These are phyloP conservation scores for Regulus satrapa DNA, from an alignment of 2,113 vertebrate species.

Conservation along the genomic window DNA sequence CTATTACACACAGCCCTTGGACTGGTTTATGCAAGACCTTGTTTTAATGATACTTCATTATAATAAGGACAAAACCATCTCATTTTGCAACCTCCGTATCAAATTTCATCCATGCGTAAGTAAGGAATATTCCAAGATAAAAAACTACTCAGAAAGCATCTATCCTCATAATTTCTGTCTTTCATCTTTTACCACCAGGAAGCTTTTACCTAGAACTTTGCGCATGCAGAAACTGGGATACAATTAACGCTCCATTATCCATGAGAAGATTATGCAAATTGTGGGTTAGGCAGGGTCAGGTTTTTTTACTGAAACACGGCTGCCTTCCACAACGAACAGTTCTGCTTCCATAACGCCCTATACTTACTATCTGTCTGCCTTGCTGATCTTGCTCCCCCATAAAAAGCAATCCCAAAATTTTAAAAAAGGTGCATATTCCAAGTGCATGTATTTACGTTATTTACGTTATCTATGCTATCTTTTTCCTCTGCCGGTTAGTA, in stretches of 20 bases:
- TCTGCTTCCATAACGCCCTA: neutral
- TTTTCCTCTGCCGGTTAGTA: neutral
- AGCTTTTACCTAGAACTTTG: neutral
- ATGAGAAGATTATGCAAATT: slow-evolving; percentile 20
- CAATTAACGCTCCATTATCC: neutral
- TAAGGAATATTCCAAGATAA: neutral
- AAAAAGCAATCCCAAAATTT: neutral
- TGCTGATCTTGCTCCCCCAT: neutral
- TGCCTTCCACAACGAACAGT: neutral
- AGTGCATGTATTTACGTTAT: neutral
- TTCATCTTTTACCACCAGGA: neutral
- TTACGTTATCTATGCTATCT: neutral
- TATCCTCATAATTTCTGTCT: neutral
- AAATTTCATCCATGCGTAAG: neutral
- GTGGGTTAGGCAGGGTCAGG: neutral
- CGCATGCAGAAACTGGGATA: neutral
- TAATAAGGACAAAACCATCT: neutral
- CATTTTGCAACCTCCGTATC: neutral
- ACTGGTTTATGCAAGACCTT: neutral
- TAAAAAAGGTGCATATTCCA: neutral
- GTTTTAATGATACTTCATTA: neutral
- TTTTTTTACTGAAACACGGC: neutral
- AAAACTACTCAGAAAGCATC: neutral
- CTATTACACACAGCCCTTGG: neutral
- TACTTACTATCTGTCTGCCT: neutral